Conservation (phyloP, 2,113 vertebrate genomes). For the Podarcis cretensis region DNA sequence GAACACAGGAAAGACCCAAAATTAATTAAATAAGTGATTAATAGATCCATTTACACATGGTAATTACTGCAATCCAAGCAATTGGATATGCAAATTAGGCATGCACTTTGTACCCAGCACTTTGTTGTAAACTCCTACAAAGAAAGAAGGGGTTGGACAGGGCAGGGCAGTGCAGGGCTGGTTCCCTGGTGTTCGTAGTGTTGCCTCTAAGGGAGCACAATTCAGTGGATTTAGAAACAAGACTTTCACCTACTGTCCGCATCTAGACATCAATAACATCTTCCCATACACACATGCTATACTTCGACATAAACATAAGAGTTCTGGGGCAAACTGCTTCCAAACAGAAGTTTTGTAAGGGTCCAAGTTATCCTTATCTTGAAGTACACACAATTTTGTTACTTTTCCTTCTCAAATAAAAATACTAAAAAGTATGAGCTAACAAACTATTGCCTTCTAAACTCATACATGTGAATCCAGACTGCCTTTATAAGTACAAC, state of each 20-base stretch:
- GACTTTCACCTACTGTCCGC: not conserved
- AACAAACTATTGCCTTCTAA: not conserved
- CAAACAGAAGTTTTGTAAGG: not conserved
- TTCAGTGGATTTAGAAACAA: not conserved
- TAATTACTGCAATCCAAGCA: conserved; percentile 65
- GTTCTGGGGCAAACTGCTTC: not conserved
- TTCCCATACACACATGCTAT: not conserved
- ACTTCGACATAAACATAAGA: not conserved
- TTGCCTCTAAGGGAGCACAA: not conserved
- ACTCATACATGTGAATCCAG: not conserved
- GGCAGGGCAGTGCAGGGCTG: not conserved
- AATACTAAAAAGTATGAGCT: not conserved
- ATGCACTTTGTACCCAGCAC: conserved; percentile 30
- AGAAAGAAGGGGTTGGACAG: not conserved
- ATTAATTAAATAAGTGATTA: conserved; percentile 77
- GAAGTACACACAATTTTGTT: not conserved
- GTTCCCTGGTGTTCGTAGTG: not conserved
- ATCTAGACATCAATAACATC: not conserved
- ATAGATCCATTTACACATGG: conserved; percentile 68
- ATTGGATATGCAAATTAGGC: conserved; percentile 23
- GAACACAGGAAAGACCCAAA: conserved; percentile 69
- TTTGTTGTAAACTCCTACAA: conserved; percentile 32
- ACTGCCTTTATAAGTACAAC: conserved; percentile 29
- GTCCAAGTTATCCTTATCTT: not conserved
- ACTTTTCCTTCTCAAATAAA: not conserved